Percentiles rank a stretch among this genome's conserved stretches.
These are phyloP conservation scores for Leuciscus waleckii DNA, from an alignment of 2,797 vertebrate species.

Conservation along the genomic window DNA sequence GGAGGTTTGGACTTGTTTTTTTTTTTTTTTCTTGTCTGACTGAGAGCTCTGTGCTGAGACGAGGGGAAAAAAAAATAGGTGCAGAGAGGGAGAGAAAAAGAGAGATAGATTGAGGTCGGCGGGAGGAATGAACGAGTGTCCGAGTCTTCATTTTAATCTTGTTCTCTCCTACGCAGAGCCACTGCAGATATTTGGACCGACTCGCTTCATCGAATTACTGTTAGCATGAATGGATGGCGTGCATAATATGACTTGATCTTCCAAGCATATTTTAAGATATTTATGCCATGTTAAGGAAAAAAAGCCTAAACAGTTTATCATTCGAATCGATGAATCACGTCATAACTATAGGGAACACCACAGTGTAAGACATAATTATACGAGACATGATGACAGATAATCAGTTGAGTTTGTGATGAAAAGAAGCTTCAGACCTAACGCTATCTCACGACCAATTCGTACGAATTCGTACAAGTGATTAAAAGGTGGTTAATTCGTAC, in stretches of 20 bases:
- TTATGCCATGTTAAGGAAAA: conserved; percentile 23
- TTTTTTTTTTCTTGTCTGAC: conserved; percentile 26
- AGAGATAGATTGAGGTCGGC: conserved; percentile 38
- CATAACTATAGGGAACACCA: not conserved
- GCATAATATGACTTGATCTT: conserved; percentile 17
- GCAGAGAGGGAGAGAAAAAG: conserved; percentile 4
- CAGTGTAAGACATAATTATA: not conserved
- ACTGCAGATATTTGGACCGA: not conserved
- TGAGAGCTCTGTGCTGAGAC: conserved; percentile 18
- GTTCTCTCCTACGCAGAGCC: conserved; percentile 18
- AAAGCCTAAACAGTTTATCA: not conserved
- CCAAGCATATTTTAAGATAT: conserved; percentile 31
- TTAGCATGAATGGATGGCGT: conserved; percentile 18
- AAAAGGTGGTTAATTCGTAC: no score
- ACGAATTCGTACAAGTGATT: no score
- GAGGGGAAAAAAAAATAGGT: not conserved
- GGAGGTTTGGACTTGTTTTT: conserved; percentile 77
- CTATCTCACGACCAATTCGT: no score
- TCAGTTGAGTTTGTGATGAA: conserved; percentile 30
- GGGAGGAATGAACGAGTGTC: conserved; percentile 25
- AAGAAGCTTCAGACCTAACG: not conserved
- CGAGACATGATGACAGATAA: conserved; percentile 29
- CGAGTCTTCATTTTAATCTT: conserved; percentile 36
- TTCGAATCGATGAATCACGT: not conserved
- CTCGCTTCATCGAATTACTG: conserved; percentile 21